A percentile compares a stretch with the other conserved stretches of the same genome.
Evolutionary conservation across 2,797 vertebrate genomes (phyloP).

Genomic region (Fratercula arctica): DNA sequence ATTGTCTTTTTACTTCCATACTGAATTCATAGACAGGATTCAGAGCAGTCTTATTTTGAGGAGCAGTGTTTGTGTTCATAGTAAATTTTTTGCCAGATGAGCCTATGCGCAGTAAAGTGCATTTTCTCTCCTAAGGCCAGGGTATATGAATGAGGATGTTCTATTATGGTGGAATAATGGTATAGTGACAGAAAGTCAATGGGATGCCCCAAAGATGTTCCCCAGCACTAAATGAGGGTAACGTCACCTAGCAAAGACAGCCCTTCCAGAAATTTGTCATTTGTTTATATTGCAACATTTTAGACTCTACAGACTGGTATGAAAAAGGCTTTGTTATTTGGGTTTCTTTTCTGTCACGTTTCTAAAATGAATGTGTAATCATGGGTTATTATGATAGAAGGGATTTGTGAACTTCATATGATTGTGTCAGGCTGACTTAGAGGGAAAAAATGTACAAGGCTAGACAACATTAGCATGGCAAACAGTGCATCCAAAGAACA

Average conservation of each 20-base stretch:
- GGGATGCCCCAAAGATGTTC: not conserved
- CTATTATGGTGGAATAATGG: not conserved
- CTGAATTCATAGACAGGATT: not conserved
- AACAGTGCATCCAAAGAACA: not conserved
- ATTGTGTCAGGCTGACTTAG: not conserved
- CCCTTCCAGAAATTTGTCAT: not conserved
- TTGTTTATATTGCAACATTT: not conserved
- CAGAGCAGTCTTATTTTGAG: not conserved
- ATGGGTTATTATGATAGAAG: not conserved
- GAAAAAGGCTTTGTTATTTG: not conserved
- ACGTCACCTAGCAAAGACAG: not conserved
- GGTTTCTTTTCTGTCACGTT: not conserved
- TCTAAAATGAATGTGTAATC: not conserved
- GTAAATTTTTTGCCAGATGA: not conserved
- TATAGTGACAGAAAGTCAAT: not conserved
- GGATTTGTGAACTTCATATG: not conserved
- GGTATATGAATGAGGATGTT: not conserved
- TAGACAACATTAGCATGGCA: not conserved
- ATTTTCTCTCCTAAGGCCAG: not conserved
- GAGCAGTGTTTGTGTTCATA: not conserved
- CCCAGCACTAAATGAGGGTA: not conserved
- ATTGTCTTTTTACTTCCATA: not conserved
- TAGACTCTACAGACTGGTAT: not conserved
- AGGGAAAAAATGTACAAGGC: not conserved
- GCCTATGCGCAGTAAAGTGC: no score